Base-by-base conservation (phyloP, 2,797 vertebrate species). In the Artibeus lituratus region DNA sequence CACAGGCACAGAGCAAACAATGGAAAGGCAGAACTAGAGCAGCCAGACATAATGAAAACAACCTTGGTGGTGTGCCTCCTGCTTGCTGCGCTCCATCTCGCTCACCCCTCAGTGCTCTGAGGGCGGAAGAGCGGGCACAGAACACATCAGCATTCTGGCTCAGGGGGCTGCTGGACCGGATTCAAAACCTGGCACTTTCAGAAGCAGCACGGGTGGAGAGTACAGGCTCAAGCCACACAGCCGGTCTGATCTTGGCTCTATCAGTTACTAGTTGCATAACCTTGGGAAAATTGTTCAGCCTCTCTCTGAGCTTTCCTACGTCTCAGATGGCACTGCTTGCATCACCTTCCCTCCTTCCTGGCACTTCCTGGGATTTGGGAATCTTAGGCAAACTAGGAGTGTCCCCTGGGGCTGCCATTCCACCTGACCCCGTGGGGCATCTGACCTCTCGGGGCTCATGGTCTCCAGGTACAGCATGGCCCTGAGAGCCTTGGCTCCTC, bases 361-460 rank as follows among this genome's bases (percentile, higher is more conserved):
- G 84, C 35, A 67, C 55, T 85, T 93, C 90, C 72, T 65, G 69
- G 73, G 42, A 55, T 47, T 3, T 85, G 32, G 29, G 44, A 86
- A 51, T 86, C 53, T 76, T 78, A 94, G 77, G 77, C 78, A 96
- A 96, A 77, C 72, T 29, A 15, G 72, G 90, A 95, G 32, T 95
- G 81, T 84, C 94, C 59, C 5, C 10, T n/a, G 22, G 62, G 76
- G 53, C 59, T 67, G 12, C 44, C 19, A 14, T 42, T 42, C 84
- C 62, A 39, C 39, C 44, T 77, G n/a, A 29, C 78, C n/a, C 7
- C 0, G 24, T 26, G 51, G 76, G n/a, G n/a, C 49, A 3, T 53
- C 32, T 51, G n/a, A 26, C 80, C 21, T 2, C 0, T 0, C 0
- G 22, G 53, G 18, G 19, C 44, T 78, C 24, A 74, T 47, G 67